Conservation (phyloP, 2,113 vertebrate species). For the Vombatus ursinus region DNA sequence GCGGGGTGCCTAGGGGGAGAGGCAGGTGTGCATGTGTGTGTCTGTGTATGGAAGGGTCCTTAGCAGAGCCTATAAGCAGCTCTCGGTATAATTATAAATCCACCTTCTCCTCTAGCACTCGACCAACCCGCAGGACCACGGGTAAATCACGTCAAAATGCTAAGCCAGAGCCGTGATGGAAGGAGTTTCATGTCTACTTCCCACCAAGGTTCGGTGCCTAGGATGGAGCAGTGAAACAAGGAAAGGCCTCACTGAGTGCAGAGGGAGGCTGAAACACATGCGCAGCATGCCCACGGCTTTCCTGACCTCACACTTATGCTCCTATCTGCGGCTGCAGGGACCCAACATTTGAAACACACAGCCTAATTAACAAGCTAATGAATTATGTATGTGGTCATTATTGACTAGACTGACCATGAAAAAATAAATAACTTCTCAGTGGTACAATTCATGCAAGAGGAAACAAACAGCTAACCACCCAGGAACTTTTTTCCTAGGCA, state of each 20-base stretch:
- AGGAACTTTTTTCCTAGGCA: constrained; percentile 9
- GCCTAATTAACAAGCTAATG: constrained; percentile 47
- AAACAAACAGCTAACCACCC: not conserved
- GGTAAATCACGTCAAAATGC: not conserved
- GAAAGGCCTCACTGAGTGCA: accelerated
- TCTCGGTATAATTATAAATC: not conserved
- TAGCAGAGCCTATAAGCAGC: not conserved
- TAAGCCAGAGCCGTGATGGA: not conserved
- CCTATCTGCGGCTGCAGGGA: not conserved
- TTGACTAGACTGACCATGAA: constrained; percentile 22
- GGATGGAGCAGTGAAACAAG: not conserved
- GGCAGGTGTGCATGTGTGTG: too few species aligned
- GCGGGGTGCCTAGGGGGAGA: not conserved
- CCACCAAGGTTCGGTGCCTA: not conserved
- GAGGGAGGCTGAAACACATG: not conserved
- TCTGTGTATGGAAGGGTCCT: not conserved
- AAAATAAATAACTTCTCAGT: constrained; percentile 58
- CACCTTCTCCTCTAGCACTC: not conserved
- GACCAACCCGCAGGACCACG: not conserved
- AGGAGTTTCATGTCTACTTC: constrained; percentile 11
- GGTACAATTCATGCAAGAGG: constrained; percentile 16
- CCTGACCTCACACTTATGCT: not conserved
- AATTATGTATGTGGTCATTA: constrained; percentile 52
- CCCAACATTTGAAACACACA: not conserved
- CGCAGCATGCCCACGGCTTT: too few species aligned